These are phyloP conservation scores for Sebastolobus alascanus DNA, from an alignment of 2,797 vertebrate genomes.

Conservation along the genomic window DNA sequence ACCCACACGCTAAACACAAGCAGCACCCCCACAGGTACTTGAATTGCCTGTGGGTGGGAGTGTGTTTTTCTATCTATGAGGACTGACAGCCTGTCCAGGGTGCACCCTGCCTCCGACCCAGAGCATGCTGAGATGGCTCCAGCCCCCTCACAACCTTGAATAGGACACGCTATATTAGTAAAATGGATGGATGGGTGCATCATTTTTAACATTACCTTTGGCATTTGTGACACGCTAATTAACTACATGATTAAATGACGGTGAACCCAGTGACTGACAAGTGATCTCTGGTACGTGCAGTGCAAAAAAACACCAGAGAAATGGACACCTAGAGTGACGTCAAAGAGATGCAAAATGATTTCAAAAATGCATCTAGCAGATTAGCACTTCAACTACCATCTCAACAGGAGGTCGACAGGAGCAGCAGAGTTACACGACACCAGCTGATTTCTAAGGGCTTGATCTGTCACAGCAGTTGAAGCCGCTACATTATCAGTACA, in stretches of 20 bases:
- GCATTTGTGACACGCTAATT: background rate
- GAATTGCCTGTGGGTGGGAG: slow-evolving; percentile 9
- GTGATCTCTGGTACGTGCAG: background rate
- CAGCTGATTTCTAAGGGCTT: slow-evolving; percentile 31
- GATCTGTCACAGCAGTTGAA: slow-evolving; percentile 27
- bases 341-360: background rate
- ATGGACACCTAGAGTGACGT: background rate
- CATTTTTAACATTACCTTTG: background rate
- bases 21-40: background rate
- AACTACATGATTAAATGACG: background rate
- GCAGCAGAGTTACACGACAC: slow-evolving; percentile 4
- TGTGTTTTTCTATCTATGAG: slow-evolving; percentile 18
- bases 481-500: slow-evolving; percentile 12
- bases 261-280: background rate
- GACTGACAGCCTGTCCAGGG: slow-evolving; percentile 16
- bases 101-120: background rate
- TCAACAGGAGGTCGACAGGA: slow-evolving; percentile 12
- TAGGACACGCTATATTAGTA: background rate
- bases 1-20: slow-evolving; percentile 20
- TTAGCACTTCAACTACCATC: background rate
- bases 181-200: background rate
- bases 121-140: background rate
- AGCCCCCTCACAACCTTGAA: background rate
- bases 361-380: background rate
- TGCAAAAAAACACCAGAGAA: background rate